Percentiles rank a stretch among this genome's conserved stretches.
These are phyloP conservation scores for Graptemys geographica DNA, from an alignment of 2,797 vertebrate species.

Conservation along the genomic window DNA sequence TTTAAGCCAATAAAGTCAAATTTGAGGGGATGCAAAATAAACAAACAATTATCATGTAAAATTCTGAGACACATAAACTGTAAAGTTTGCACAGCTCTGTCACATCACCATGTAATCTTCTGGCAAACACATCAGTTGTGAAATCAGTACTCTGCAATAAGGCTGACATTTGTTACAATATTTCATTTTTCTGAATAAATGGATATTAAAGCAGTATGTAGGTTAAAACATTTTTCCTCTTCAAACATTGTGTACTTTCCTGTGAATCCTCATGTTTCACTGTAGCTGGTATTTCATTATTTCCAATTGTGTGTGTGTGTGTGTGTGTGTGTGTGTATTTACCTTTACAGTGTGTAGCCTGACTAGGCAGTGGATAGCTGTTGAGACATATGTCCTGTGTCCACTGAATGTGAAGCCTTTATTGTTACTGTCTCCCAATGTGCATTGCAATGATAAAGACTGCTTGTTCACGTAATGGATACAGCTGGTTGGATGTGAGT, in stretches of 20 bases:
- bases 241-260: neutral
- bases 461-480: slow-evolving; percentile 70
- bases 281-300: neutral
- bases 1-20: accelerated
- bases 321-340: neutral
- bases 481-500: slow-evolving; percentile 56
- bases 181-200: accelerated
- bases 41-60: neutral
- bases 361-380: slow-evolving; percentile 11
- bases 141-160: neutral
- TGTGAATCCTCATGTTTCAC: neutral
- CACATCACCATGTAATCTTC: neutral
- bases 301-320: neutral
- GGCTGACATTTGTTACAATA: neutral
- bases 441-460: slow-evolving; percentile 62
- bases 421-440: slow-evolving; percentile 36
- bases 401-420: slow-evolving; percentile 43
- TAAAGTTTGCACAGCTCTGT: neutral
- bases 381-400: slow-evolving; percentile 36
- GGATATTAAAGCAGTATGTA: neutral
- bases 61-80: neutral
- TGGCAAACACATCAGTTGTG: neutral
- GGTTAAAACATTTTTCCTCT: neutral
- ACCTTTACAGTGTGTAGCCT: neutral
- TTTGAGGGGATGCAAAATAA: neutral